A percentile compares a stretch with the other conserved stretches of the same genome.
These are phyloP conservation scores for Ammospiza caudacuta DNA, from an alignment of 2,113 vertebrate genomes.

Conservation along the genomic window DNA sequence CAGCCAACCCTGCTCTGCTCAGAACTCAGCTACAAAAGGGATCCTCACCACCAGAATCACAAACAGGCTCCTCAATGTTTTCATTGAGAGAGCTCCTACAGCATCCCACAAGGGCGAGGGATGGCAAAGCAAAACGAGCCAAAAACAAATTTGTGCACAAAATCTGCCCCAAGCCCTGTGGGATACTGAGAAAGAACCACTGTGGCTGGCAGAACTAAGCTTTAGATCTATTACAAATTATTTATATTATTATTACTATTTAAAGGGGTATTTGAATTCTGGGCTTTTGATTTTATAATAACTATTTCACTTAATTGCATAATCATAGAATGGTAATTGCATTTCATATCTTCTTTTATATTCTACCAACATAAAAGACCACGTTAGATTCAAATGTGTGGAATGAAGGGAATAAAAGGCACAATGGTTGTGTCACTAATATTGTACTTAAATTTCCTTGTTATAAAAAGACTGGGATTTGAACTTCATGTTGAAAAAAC, in stretches of 20 bases:
- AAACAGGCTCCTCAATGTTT: not conserved
- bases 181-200: not conserved
- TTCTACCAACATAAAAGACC: not conserved
- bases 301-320: slow-evolving; percentile 24
- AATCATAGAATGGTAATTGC: not conserved
- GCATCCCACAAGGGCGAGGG: not conserved
- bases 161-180: not conserved
- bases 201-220: not conserved
- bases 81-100: not conserved
- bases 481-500: not conserved
- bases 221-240: not conserved
- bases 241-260: not conserved
- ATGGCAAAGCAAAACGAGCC: not conserved
- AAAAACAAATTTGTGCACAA: not conserved
- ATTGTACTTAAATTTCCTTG: not conserved
- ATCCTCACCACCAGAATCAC: not conserved
- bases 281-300: not conserved
- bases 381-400: not conserved
- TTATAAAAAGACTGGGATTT: not conserved
- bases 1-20: not conserved
- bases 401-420: not conserved
- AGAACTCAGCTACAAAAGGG: no score
- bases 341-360: not conserved
- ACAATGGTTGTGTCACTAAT: not conserved
- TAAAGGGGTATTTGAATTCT: not conserved